These are phyloP conservation scores for Catalaphyllia jardinei DNA, from an alignment of 64 coral and sea anemone species.

Conservation along the genomic window DNA sequence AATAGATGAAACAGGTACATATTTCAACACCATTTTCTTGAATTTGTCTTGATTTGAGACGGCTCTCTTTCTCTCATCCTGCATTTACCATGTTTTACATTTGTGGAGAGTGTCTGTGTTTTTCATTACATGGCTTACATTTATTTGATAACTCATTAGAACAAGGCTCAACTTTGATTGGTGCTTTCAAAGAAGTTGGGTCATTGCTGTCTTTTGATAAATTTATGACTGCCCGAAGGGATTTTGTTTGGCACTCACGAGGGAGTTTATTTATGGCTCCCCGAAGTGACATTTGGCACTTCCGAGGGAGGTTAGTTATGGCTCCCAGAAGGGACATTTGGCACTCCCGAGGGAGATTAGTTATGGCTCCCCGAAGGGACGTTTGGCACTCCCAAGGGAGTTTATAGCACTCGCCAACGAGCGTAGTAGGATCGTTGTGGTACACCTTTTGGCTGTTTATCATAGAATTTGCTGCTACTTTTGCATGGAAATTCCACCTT, in stretches of 20 bases:
- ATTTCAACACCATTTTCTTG: not conserved
- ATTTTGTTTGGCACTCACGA: slow-evolving; percentile 62
- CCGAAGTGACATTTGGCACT: slow-evolving; percentile 41
- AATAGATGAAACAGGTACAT: not conserved
- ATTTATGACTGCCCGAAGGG: slow-evolving; percentile 51
- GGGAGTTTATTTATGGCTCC: slow-evolving; percentile 48
- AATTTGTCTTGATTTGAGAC: not conserved
- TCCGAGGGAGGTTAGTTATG: slow-evolving; percentile 57
- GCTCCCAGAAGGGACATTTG: slow-evolving; percentile 35
- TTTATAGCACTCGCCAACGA: slow-evolving; percentile 58
- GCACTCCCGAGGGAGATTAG: slow-evolving; percentile 69
- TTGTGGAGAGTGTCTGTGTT: slow-evolving; percentile 23
- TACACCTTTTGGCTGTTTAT: slow-evolving; percentile 53
- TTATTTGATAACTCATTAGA: slow-evolving; percentile 57
- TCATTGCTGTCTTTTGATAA: slow-evolving; percentile 53
- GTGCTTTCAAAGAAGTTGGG: slow-evolving; percentile 48
- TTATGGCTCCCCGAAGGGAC: too few species aligned
- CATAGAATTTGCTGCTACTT: slow-evolving; percentile 50
- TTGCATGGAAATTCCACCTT: slow-evolving; percentile 61
- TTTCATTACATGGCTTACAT: slow-evolving; percentile 36
- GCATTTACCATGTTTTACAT: slow-evolving; percentile 3
- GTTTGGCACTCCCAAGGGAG: too few species aligned
- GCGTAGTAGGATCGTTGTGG: slow-evolving; percentile 41
- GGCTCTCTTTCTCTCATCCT: not conserved
- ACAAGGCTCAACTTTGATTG: slow-evolving; percentile 51